Conservation (phyloP, 2,888 invertebrate species). For the Syrista parreyssii region DNA sequence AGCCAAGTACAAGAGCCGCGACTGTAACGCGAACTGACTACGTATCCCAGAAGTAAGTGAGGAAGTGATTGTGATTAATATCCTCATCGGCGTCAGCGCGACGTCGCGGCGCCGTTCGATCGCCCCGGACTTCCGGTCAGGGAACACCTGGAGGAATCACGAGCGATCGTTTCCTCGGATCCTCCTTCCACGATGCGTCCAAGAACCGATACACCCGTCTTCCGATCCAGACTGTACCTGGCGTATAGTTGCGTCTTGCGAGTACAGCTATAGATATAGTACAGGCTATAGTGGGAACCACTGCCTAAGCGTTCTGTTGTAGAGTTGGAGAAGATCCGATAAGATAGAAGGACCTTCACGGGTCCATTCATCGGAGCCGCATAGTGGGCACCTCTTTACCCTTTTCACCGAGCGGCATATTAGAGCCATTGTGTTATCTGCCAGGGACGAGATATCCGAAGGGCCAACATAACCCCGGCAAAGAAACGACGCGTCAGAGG, state of each 20-base stretch:
- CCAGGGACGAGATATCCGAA: constrained; percentile 56
- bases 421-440: constrained; percentile 63
- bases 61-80: background rate
- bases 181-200: background rate
- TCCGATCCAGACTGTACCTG: background rate
- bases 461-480: constrained; percentile 51
- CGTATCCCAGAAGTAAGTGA: background rate
- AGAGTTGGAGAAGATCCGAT: constrained; percentile 54
- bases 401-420: constrained; percentile 56
- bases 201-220: background rate
- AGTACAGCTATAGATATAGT: background rate
- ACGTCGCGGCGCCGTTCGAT: background rate
- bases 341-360: constrained; percentile 47
- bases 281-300: background rate
- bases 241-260: background rate
- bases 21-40: background rate
- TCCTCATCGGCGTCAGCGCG: background rate
- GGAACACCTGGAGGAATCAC: background rate
- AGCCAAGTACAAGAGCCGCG: background rate
- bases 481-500: constrained; percentile 55
- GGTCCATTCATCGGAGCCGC: constrained; percentile 55
- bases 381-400: constrained; percentile 30
- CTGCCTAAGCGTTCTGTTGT: constrained; percentile 45
- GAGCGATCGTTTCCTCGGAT: background rate
- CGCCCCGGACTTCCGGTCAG: background rate